Conservation (phyloP, 2,113 vertebrate species). For the Dicaeum eximium region DNA sequence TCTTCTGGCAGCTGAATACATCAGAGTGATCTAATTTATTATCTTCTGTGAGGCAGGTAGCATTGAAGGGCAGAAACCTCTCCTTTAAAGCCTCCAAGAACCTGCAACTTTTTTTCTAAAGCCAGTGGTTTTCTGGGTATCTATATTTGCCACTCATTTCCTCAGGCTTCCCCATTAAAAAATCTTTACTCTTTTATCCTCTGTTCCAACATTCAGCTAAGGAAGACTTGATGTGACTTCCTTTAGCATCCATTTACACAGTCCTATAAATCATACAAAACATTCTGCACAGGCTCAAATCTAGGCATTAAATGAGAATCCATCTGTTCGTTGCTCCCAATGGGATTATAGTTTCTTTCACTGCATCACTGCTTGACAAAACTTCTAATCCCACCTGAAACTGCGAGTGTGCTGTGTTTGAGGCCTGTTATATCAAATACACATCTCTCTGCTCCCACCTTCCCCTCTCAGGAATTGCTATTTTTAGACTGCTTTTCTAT, state of each 20-base stretch:
- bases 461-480: not conserved
- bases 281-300: conserved; percentile 26
- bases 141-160: not conserved
- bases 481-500: conserved; percentile 16
- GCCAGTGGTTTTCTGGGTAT: not conserved
- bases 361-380: conserved; percentile 4
- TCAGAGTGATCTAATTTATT: not conserved
- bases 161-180: not conserved
- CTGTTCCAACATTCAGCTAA: not conserved
- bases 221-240: conserved; percentile 24
- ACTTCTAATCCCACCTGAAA: conserved; percentile 21
- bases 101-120: not conserved
- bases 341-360: conserved; percentile 38
- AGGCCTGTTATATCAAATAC: not conserved
- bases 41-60: not conserved
- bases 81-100: not conserved
- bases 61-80: not conserved
- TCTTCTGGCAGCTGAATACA: not conserved
- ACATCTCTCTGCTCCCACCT: not conserved
- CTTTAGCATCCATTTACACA: conserved; percentile 33
- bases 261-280: conserved; percentile 36
- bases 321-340: conserved; percentile 12
- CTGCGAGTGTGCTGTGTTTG: not conserved
- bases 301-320: conserved; percentile 22
- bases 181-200: not conserved